Percentiles rank a stretch among this genome's conserved stretches.
phyloP scores from a whole-genome alignment of 2,797 vertebrate species.

The Lepilemur ruficaudatus region DNA sequence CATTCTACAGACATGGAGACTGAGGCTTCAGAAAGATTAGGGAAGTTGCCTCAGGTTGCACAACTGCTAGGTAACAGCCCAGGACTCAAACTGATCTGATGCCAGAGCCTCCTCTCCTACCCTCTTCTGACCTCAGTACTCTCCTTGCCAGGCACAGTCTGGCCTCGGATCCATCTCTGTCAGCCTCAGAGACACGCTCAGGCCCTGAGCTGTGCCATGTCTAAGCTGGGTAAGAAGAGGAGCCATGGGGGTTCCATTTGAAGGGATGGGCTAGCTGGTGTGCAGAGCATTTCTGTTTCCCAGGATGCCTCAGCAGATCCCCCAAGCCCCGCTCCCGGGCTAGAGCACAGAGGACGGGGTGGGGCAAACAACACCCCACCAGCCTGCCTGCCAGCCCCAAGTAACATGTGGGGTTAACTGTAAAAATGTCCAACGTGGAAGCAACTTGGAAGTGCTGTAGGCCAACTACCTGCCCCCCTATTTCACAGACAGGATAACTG shows the following conservation, averaged over 20 bases:
- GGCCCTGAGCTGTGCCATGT: rapidly evolving
- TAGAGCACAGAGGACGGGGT: neutral
- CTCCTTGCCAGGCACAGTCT: neutral
- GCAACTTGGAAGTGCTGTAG: neutral
- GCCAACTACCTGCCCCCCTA: neutral
- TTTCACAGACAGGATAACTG: neutral
- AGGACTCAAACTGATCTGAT: neutral
- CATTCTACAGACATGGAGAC: neutral
- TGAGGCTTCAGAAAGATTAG: conserved; percentile 17
- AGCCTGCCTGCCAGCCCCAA: neutral
- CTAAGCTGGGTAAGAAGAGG: neutral
- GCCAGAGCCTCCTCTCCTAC: neutral
- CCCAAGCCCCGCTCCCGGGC: neutral
- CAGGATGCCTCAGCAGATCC: neutral
- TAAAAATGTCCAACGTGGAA: neutral
- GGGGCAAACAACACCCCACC: neutral
- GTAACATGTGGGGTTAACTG: rapidly evolving
- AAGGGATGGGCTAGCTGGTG: neutral
- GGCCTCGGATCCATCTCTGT: neutral
- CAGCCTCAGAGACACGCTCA: neutral
- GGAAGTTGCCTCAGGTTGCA: neutral
- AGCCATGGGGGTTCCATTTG: neutral
- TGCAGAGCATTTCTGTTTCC: neutral
- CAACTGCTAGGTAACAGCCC: neutral
- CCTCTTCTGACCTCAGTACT: neutral